Conservation (phyloP, 2,888 invertebrate genomes). For the Ophion obscuratus region DNA sequence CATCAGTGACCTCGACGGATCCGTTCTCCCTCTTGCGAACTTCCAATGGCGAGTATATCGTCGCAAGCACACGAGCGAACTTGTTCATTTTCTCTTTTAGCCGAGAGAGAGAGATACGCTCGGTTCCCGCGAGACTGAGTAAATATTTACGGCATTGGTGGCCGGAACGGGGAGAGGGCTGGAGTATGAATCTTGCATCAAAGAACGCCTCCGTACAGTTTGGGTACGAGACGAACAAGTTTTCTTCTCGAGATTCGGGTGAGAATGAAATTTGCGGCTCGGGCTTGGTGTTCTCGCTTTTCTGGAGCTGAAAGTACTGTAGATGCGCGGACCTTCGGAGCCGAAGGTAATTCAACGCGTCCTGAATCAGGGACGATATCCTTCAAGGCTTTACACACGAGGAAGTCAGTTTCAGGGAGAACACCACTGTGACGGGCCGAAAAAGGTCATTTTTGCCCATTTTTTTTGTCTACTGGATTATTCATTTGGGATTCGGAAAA, state of each 20-base stretch:
- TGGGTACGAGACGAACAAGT: conserved; percentile 14
- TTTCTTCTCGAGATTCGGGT: conserved; percentile 41
- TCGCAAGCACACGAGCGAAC: conserved; percentile 6
- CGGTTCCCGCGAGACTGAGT: conserved; percentile 35
- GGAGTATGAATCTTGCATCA: conserved; percentile 48
- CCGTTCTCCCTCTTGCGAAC: conserved; percentile 30
- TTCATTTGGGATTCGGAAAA: too few species aligned
- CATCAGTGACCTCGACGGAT: conserved; percentile 36
- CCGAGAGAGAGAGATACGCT: conserved; percentile 19
- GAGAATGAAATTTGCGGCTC: conserved; percentile 41
- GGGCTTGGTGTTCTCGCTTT: background rate
- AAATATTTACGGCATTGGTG: conserved; percentile 59
- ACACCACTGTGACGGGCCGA: background rate
- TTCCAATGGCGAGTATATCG: conserved; percentile 19
- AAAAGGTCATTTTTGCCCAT: background rate
- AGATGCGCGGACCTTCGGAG: background rate
- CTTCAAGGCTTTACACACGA: background rate
- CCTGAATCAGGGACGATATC: conserved; percentile 16
- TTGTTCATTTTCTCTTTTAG: conserved; percentile 11
- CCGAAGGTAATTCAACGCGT: conserved; percentile 11
- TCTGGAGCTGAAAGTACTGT: conserved; percentile 8
- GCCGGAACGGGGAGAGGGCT: conserved; percentile 14
- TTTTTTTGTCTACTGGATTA: too few species aligned
- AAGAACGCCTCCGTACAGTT: conserved; percentile 42
- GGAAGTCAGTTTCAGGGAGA: conserved; percentile 18